Evolutionary conservation across 2,888 invertebrate species (phyloP).

Genomic region (Cinara cedri): DNA sequence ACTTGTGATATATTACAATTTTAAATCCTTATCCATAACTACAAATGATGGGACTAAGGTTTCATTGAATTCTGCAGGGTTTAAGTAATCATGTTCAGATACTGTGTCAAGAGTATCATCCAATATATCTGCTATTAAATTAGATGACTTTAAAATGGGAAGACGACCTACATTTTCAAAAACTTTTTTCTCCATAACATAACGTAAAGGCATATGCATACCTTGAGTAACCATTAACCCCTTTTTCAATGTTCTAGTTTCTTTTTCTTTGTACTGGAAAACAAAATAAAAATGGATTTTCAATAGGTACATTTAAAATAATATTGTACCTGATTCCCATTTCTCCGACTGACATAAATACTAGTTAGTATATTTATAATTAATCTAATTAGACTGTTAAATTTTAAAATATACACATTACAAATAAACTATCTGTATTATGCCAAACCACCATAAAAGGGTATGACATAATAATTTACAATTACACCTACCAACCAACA

Average conservation of each 20-base stretch:
- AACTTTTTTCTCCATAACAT: slow-evolving; percentile 85
- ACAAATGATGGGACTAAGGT: slow-evolving; percentile 82
- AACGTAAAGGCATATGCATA: slow-evolving; percentile 82
- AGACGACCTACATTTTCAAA: slow-evolving; percentile 74
- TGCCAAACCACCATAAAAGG: too few species aligned
- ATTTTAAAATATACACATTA: too few species aligned
- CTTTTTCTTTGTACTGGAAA: slow-evolving; percentile 42
- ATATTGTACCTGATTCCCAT: too few species aligned
- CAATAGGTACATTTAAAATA: too few species aligned
- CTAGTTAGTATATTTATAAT: too few species aligned
- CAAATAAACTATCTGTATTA: too few species aligned
- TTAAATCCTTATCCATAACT: slow-evolving; percentile 69
- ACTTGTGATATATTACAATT: slow-evolving; percentile 20
- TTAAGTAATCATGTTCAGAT: slow-evolving; percentile 79
- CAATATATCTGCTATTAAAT: slow-evolving; percentile 74
- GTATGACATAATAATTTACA: too few species aligned
- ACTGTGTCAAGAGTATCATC: slow-evolving; percentile 77
- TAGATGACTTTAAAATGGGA: slow-evolving; percentile 75
- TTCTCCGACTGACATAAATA: too few species aligned
- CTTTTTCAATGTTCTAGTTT: slow-evolving; percentile 27
- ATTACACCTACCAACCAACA: too few species aligned
- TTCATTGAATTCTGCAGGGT: slow-evolving; percentile 75
- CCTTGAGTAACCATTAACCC: slow-evolving; percentile 70
- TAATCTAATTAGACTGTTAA: too few species aligned
- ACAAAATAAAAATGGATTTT: background rate